Evolutionary conservation across 2,113 vertebrate genomes (phyloP), one percentile per base, ranked within the genome.

Genomic region (Hoplias malabaricus): DNA sequence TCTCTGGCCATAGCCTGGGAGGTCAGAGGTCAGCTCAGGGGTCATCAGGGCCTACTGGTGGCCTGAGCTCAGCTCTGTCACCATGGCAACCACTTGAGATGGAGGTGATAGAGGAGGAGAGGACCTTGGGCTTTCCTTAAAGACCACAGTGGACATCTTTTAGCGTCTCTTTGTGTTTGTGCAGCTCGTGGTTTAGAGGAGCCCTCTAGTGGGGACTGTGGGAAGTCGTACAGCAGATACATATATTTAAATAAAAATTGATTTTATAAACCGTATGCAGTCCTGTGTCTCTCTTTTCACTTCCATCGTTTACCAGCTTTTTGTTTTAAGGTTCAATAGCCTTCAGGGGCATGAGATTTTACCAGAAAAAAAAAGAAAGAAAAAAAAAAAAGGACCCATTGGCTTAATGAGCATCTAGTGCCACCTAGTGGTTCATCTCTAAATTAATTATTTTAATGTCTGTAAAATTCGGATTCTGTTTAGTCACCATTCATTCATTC

Each of bases 1-100:
- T 84, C 89, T 82, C 90, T 88, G 89, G 90, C 89, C 85, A 76
- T 90, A 89, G 90, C 88, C 91, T 86, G 87, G 23, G 85, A 88
- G 87, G 89, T 90, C 89, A 92, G 59, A 88, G 91, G 89, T 92
- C 88, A 88, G 75, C 80, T 81, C 75, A 74, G 85, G 69, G 89
- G 89, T 90, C 90, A 89, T 75, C 54, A 78, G 68, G 75, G 88
- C 88, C 86, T 87, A 84, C 84, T 75, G 80, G 82, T 83, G 84
- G 78, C 83, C 85, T 86, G 83, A 77, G 73, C 84, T 71, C 79
- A 83, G 89, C 85, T 84, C 84, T 50, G 82, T 92, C 70, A 34
- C 89, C 87, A 92, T 92, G 86, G 89, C 75, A 91, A 93, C 91
- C 19, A 66, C 76, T 79, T 80, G 78, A 86, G 83, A 72, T 78